These are phyloP conservation scores for Lycopodina hypogea DNA, from an alignment of 37 sponge, comb jelly and placozoan species.

Conservation along the genomic window DNA sequence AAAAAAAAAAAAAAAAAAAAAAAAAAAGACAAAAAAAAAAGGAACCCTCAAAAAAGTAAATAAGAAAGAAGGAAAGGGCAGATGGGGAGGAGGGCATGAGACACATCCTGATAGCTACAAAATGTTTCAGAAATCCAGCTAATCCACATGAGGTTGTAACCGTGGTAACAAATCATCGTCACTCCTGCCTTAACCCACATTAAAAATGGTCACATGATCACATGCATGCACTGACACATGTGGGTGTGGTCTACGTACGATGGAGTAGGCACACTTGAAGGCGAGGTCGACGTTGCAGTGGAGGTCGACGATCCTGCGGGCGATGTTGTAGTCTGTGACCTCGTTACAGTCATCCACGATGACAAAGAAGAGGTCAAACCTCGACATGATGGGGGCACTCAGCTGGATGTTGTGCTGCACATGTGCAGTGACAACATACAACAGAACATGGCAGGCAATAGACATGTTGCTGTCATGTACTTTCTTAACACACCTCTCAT, in stretches of 20 bases:
- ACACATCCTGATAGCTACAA: too few relatives aligned
- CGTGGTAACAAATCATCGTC: too few relatives aligned
- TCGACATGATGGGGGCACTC: constrained; percentile 95
- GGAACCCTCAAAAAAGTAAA: too few relatives aligned
- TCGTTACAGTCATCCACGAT: constrained; percentile 98
- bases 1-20: too few relatives aligned
- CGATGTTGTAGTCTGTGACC: constrained; percentile 98
- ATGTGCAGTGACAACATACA: neutral
- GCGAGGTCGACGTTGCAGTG: constrained; percentile 66
- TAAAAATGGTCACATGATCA: neutral
- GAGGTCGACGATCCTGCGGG: constrained; percentile 94
- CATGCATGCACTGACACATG: neutral
- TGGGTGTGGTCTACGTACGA: constrained; percentile 46
- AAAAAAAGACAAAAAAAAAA: too few relatives aligned
- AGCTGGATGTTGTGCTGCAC: constrained; percentile 91
- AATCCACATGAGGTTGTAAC: too few relatives aligned
- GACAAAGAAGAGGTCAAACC: constrained; percentile 98
- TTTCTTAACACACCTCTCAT: neutral
- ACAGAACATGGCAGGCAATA: neutral
- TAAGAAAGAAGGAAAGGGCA: too few relatives aligned
- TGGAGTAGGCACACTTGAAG: constrained; percentile 80
- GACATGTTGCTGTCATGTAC: neutral
- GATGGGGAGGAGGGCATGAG: too few relatives aligned
- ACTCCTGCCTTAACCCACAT: too few relatives aligned
- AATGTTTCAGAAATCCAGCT: too few relatives aligned